phyloP scores from a whole-genome alignment of 2,888 invertebrate genomes.

The Pyrgus malvae region DNA sequence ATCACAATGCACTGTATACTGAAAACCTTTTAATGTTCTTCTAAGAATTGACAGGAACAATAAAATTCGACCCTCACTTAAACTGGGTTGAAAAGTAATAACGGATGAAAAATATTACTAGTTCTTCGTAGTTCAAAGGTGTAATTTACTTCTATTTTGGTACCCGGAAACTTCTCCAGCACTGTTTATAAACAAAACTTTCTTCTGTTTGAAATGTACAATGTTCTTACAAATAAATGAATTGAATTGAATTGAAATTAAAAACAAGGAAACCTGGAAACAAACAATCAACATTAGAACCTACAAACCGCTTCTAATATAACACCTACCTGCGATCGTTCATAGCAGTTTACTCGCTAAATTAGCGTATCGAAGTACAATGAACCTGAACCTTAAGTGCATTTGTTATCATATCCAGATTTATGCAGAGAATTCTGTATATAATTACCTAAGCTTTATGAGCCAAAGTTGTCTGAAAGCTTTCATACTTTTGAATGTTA shows the following conservation, averaged over 20 bases:
- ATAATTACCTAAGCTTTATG: constrained; percentile 10
- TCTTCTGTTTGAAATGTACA: too few relatives aligned
- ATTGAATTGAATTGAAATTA: too few relatives aligned
- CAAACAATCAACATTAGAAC: constrained; percentile 33
- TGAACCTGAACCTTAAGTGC: constrained; percentile 35
- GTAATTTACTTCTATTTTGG: background rate
- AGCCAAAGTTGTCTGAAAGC: constrained; percentile 11
- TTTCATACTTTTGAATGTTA: constrained; percentile 1
- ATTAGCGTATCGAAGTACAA: constrained; percentile 39
- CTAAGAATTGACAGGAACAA: constrained; percentile 6
- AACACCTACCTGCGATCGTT: constrained; percentile 38
- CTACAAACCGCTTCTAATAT: constrained; percentile 28
- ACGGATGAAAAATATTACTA: background rate
- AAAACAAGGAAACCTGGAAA: constrained; percentile 30
- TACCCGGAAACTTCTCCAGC: background rate
- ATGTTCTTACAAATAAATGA: too few relatives aligned
- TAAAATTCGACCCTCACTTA: background rate
- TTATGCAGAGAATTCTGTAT: background rate
- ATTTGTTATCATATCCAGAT: constrained; percentile 21
- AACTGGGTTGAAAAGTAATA: constrained; percentile 4
- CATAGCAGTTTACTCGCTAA: constrained; percentile 37
- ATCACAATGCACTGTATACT: background rate
- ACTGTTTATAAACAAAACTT: constrained; percentile 4
- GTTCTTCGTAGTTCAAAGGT: background rate
- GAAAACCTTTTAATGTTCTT: constrained; percentile 2